Percentiles rank a stretch among this genome's conserved stretches.
Conservation (phyloP, 2,113 vertebrate species). For the Sylvietta virens region DNA sequence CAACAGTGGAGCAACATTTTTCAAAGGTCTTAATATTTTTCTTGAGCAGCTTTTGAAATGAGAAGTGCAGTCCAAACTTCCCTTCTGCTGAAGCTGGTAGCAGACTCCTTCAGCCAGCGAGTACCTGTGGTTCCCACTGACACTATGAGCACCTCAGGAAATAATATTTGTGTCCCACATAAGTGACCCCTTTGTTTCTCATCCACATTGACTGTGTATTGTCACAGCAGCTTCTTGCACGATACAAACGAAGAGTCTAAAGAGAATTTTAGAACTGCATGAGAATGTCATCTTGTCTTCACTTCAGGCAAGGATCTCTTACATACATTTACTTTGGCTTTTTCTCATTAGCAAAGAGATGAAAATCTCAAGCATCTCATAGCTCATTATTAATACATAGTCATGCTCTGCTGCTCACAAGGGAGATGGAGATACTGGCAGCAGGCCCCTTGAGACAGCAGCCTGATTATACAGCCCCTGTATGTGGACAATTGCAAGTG, state of each 20-base stretch:
- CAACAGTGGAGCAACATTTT: background rate
- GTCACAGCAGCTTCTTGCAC: background rate
- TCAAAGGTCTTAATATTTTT: background rate
- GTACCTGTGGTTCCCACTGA: background rate
- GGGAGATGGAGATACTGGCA: background rate
- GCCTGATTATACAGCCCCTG: background rate
- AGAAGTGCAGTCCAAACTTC: background rate
- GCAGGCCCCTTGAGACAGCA: background rate
- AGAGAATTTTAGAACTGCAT: background rate
- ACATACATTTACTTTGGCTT: background rate
- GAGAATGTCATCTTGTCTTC: background rate
- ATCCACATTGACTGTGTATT: background rate
- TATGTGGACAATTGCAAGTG: background rate
- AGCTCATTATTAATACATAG: constrained; percentile 33
- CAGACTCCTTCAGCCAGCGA: background rate
- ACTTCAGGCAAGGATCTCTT: background rate
- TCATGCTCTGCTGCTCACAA: background rate
- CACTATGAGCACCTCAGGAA: background rate
- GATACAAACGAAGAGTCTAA: background rate
- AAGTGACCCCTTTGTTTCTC: background rate
- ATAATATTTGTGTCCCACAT: background rate
- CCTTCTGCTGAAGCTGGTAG: background rate
- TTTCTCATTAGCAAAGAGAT: background rate
- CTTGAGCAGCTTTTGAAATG: background rate
- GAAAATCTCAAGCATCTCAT: background rate